These are phyloP conservation scores for Xylocampa areola DNA, from an alignment of 2,888 invertebrate species.

Conservation along the genomic window DNA sequence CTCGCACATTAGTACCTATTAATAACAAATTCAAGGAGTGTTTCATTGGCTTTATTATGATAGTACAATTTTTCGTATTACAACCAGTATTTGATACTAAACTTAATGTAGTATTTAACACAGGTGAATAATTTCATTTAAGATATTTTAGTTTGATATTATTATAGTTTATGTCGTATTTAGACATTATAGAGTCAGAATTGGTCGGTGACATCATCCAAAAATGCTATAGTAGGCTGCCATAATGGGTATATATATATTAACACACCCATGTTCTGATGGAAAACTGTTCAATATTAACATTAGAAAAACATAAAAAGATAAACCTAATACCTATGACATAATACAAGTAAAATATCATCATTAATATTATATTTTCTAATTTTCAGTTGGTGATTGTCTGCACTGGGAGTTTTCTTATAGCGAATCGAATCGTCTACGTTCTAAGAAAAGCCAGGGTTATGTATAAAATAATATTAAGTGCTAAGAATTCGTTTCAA, in stretches of 20 bases:
- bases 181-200: too few species aligned
- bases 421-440: conserved; percentile 47
- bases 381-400: conserved; percentile 55
- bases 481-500: conserved; percentile 32
- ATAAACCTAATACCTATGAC: conserved; percentile 22
- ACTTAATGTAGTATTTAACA: too few species aligned
- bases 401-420: conserved; percentile 48
- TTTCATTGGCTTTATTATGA: neutral
- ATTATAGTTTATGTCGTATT: neutral
- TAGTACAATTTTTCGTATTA: too few species aligned
- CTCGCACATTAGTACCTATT: too few species aligned
- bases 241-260: conserved; percentile 23
- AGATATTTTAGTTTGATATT: neutral
- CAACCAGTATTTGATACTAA: too few species aligned
- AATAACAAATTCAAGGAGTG: neutral
- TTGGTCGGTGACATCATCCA: conserved; percentile 26
- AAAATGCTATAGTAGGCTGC: conserved; percentile 22
- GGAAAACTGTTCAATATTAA: conserved; percentile 29
- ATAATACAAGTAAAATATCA: conserved; percentile 12
- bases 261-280: conserved; percentile 27
- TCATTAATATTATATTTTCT: conserved; percentile 22
- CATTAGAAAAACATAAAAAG: conserved; percentile 39
- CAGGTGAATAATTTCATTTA: neutral
- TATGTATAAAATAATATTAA: conserved; percentile 44
- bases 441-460: conserved; percentile 50